These are phyloP conservation scores for Hydropsyche betteni DNA, from an alignment of 2,888 invertebrate genomes.

Conservation along the genomic window DNA sequence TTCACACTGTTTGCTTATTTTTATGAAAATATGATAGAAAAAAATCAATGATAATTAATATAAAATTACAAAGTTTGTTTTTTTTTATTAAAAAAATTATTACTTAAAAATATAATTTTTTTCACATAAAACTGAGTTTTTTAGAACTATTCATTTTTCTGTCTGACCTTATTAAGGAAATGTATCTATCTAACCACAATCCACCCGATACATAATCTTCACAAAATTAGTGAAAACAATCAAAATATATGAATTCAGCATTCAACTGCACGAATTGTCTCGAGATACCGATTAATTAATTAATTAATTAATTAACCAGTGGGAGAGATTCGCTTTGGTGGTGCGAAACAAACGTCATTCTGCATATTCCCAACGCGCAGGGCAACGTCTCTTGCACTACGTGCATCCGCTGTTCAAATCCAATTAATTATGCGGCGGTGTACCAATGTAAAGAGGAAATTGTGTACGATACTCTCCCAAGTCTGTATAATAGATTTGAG, in stretches of 20 bases:
- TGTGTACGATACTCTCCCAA: not conserved
- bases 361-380: not conserved
- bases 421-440: conserved; percentile 36
- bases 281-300: not conserved
- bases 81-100: too few relatives aligned
- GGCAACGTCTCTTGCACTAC: conserved; percentile 17
- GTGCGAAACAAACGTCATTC: conserved; percentile 18
- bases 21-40: too few relatives aligned
- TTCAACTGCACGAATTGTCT: not conserved
- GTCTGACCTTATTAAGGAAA: not conserved
- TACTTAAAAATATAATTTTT: too few relatives aligned
- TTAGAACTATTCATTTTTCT: too few relatives aligned
- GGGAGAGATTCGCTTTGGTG: not conserved
- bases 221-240: too few relatives aligned
- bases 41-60: too few relatives aligned
- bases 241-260: too few relatives aligned
- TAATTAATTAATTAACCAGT: conserved; percentile 14
- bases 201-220: not conserved
- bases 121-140: too few relatives aligned
- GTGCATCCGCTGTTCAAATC: conserved; percentile 13
- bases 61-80: too few relatives aligned
- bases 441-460: conserved; percentile 15
- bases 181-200: too few relatives aligned
- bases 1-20: too few relatives aligned
- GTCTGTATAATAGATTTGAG: too few relatives aligned